Evolutionary conservation across 2,113 vertebrate genomes (phyloP), one percentile per base, ranked within the genome.

Genomic region (Chrysochloris asiatica): DNA sequence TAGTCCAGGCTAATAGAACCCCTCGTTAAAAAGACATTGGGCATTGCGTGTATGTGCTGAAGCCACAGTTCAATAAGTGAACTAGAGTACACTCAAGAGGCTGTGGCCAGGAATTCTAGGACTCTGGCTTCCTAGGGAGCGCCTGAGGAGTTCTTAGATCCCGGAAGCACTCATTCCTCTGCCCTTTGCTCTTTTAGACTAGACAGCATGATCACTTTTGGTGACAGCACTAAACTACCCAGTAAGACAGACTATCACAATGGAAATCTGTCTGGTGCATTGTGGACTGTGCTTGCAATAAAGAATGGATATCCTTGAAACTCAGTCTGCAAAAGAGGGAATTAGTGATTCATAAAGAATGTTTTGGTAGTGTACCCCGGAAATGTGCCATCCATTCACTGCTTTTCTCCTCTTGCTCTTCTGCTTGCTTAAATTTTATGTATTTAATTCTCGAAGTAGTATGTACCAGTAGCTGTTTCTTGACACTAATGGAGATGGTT

Each of bases 401-500:
- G 97, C 97, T 98, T 97, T 97, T 61, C 97, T 97, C 97, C 96
- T 98, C 97, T 97, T 96, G 96, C 97, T 97, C 97, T 98, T 96
- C 65, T 96, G 98, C 98, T 98, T 97, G 97, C 98, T 98, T 97
- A 96, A 98, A 98, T 98, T 98, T 97, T 97, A 98, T 97, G 97
- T 98, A 98, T 98, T 98, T 98, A 98, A 98, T 98, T 98, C 97
- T 98, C 97, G 97, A 97, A 97, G 93, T 98, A 96, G n/a, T n/a
- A 97, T 97, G 97, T 98, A 98, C 97, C 97, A 97, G 97, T 98
- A 98, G 98, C 97, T 96, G 96, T 98, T 97, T 97, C 96, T 98
- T 97, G 97, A 99, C 98, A 98, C 98, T 98, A 98, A 98, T 98
- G 97, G 97, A 96, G 97, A 97, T 97, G 97, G 98, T 98, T 97